Evolutionary conservation across 2,797 vertebrate genomes (phyloP).

Genomic region (Hipposideros larvatus): DNA sequence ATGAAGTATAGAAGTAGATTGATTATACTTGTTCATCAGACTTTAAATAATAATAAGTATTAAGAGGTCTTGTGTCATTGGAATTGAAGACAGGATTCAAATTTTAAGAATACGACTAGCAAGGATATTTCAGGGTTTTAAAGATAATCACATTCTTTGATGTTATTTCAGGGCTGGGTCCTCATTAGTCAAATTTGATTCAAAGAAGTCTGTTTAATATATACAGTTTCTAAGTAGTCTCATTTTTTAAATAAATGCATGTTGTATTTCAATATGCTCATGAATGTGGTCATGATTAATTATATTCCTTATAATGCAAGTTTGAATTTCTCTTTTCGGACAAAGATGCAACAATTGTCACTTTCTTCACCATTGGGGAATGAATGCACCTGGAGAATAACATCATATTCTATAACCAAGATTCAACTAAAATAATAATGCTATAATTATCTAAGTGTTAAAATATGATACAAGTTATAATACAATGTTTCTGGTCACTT

Average conservation of each 20-base stretch:
- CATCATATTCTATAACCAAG: not conserved
- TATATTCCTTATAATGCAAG: not conserved
- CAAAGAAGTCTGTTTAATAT: not conserved
- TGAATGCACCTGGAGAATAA: not conserved
- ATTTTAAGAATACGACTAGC: not conserved
- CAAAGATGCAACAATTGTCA: not conserved
- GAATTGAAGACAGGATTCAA: not conserved
- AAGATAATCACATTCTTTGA: slow-evolving; percentile 25
- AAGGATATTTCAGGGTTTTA: slow-evolving; percentile 31
- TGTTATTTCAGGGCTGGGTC: not conserved
- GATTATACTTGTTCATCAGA: not conserved
- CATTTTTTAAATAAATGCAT: not conserved
- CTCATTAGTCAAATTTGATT: slow-evolving; percentile 31
- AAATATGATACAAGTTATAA: not conserved
- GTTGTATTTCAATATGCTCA: not conserved
- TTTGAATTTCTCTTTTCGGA: not conserved
- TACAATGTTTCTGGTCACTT: not conserved
- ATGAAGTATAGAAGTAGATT: not conserved
- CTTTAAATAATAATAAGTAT: not conserved
- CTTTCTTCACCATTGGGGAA: not conserved
- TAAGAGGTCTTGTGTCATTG: not conserved
- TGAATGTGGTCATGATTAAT: not conserved
- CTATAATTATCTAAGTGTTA: not conserved
- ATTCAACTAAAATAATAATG: not conserved
- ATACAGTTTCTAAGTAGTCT: not conserved